These are phyloP conservation scores for Cordilura impudica DNA, from an alignment of 2,888 invertebrate species.

Conservation along the genomic window DNA sequence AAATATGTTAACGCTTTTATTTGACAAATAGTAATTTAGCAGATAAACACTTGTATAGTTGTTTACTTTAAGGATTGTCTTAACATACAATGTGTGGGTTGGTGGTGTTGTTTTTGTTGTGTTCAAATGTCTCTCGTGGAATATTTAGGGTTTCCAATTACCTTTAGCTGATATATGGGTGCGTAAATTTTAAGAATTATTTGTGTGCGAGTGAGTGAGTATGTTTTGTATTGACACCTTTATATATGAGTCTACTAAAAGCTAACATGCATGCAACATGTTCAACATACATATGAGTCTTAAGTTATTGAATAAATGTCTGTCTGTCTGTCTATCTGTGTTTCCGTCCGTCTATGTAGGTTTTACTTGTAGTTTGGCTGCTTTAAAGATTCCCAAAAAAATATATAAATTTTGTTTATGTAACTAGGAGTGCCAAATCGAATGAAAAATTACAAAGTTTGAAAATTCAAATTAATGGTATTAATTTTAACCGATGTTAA, in stretches of 20 bases:
- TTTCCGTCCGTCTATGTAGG: conserved; percentile 3
- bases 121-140: neutral
- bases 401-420: no score
- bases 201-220: conserved; percentile 26
- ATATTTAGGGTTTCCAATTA: conserved; percentile 50
- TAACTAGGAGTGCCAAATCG: conserved; percentile 46
- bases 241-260: conserved; percentile 19
- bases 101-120: conserved; percentile 1
- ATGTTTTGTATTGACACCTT: conserved; percentile 54
- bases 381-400: conserved; percentile 12
- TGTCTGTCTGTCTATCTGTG: neutral
- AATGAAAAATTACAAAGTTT: conserved; percentile 7
- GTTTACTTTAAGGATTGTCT: conserved; percentile 52
- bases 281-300: neutral
- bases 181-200: conserved; percentile 51
- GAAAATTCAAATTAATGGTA: conserved; percentile 41
- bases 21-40: conserved; percentile 6
- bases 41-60: conserved; percentile 46
- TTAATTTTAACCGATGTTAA: conserved; percentile 40
- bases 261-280: conserved; percentile 8
- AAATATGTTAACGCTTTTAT: conserved; percentile 39
- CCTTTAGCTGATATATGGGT: conserved; percentile 41
- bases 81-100: conserved; percentile 47
- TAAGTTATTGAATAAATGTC: neutral
- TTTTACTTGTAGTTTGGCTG: neutral